Percentiles rank a stretch among this genome's conserved stretches.
These are phyloP conservation scores for Gymnothorax javanicus DNA, from an alignment of 2,797 vertebrate genomes.

Conservation along the genomic window DNA sequence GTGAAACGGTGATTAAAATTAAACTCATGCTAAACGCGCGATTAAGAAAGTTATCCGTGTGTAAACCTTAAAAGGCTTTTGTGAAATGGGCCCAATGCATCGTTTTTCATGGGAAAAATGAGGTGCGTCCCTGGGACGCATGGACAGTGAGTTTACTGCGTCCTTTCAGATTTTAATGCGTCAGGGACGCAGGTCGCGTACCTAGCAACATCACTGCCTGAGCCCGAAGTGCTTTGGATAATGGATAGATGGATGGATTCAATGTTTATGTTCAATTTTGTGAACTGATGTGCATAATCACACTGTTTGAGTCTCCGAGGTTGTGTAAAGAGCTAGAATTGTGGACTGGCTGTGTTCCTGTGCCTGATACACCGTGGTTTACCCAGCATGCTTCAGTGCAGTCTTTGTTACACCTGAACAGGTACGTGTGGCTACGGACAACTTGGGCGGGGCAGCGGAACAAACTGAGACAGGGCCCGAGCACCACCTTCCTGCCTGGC, in stretches of 20 bases:
- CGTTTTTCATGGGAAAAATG: too few species aligned
- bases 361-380: not conserved
- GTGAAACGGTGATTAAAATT: too few species aligned
- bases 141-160: too few species aligned
- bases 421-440: conserved; percentile 66
- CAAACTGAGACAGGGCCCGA: conserved; percentile 54
- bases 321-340: not conserved
- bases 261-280: not conserved
- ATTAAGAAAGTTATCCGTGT: too few species aligned
- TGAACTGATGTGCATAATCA: not conserved
- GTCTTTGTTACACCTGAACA: not conserved
- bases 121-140: too few species aligned
- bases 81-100: too few species aligned
- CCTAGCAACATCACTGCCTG: too few species aligned
- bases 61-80: too few species aligned
- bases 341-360: not conserved
- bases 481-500: conserved; percentile 54
- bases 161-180: too few species aligned
- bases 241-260: not conserved
- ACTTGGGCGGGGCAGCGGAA: conserved; percentile 53
- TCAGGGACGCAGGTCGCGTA: too few species aligned
- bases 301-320: not conserved
- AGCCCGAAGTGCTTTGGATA: not conserved
- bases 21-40: too few species aligned
- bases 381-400: not conserved